These are phyloP conservation scores for Pomphorhynchus laevis DNA, from an alignment of 1,140 invertebrate species.

Conservation along the genomic window DNA sequence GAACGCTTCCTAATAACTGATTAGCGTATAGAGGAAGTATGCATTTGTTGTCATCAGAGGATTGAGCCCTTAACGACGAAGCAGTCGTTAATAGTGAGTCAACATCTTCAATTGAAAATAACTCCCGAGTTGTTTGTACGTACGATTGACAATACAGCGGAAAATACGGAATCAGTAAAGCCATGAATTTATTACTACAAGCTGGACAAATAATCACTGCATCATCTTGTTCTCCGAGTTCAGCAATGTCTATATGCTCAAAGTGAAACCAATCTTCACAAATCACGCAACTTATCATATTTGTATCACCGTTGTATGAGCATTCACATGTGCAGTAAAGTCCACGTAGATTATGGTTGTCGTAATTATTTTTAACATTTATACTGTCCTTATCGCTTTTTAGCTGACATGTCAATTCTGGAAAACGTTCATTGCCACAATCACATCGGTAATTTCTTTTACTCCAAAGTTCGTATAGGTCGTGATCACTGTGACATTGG, in stretches of 20 bases:
- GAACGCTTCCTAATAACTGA: slow-evolving; percentile 4
- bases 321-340: slow-evolving; percentile 60
- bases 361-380: slow-evolving; percentile 15
- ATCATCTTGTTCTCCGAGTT: slow-evolving; percentile 25
- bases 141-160: not conserved
- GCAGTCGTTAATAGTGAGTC: not conserved
- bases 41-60: not conserved
- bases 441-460: slow-evolving; percentile 78
- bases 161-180: slow-evolving; percentile 31
- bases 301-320: slow-evolving; percentile 47
- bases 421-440: slow-evolving; percentile 60
- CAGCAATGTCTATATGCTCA: slow-evolving; percentile 16
- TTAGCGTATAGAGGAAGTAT: not conserved
- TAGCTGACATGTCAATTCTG: slow-evolving; percentile 14
- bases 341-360: slow-evolving; percentile 42
- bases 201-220: slow-evolving; percentile 32
- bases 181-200: slow-evolving; percentile 35
- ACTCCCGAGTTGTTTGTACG: not conserved
- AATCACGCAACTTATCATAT: slow-evolving; percentile 74
- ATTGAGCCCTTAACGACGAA: not conserved
- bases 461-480: slow-evolving; percentile 74
- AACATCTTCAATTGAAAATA: not conserved
- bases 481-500: slow-evolving; percentile 71
- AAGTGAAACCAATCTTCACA: slow-evolving; percentile 90
- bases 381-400: slow-evolving; percentile 12